These are phyloP conservation scores for Limenitis camilla DNA, from an alignment of 2,888 invertebrate genomes.

Conservation along the genomic window DNA sequence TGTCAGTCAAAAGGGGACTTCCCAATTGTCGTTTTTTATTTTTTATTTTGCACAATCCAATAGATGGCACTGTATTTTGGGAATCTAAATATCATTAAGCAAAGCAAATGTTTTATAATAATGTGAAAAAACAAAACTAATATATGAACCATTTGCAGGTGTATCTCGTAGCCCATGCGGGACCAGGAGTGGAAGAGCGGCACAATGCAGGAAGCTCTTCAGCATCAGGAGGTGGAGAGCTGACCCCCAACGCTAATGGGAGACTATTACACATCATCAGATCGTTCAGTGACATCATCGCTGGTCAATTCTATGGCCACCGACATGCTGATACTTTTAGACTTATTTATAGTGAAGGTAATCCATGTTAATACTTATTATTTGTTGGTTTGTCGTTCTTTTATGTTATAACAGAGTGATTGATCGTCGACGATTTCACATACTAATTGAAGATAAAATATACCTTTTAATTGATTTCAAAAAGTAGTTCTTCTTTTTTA, in stretches of 20 bases:
- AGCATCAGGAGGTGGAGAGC: conserved; percentile 71
- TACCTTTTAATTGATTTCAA: no score
- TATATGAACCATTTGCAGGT: conserved; percentile 72
- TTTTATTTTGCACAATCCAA: no score
- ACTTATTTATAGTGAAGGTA: conserved; percentile 83
- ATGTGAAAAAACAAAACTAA: not conserved
- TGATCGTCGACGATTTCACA: no score
- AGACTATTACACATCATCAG: conserved; percentile 83
- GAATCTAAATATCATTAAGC: no score
- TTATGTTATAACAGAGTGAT: not conserved
- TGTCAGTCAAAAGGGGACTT: no score
- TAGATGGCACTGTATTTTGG: no score
- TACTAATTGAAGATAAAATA: no score
- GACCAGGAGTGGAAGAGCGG: conserved; percentile 91
- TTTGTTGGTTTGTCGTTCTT: no score
- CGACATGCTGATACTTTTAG: conserved; percentile 94
- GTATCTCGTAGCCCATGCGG: conserved; percentile 91
- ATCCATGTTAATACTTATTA: not conserved
- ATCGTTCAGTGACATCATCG: conserved; percentile 86
- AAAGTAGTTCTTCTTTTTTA: no score
- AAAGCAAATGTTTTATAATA: not conserved
- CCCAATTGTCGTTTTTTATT: no score
- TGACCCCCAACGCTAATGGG: conserved; percentile 82
- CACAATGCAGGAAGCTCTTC: conserved; percentile 79
- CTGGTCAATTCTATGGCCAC: conserved; percentile 94